Base-by-base conservation (phyloP, 2,888 invertebrate genomes). In the Aricia artaxerxes region DNA sequence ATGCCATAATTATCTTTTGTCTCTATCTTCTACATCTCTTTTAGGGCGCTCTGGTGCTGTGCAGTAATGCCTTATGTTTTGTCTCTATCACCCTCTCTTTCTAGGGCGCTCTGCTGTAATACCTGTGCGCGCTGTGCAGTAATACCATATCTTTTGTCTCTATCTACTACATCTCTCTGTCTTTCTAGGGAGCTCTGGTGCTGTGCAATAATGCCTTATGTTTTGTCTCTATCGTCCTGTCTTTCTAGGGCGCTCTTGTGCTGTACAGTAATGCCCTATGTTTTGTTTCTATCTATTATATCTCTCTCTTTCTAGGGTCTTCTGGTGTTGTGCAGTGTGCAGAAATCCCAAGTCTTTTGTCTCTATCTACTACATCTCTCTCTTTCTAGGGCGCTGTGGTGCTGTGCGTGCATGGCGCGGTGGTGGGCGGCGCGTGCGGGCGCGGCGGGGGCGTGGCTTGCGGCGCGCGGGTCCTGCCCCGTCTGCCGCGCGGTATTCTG, bases 401-500 rank as follows among this genome's bases (percentile, higher is more conserved):
- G 98, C 92, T 57, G 94, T 95, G 81, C 96, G 83, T 99, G 98
- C 89, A 95, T 98, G 95, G 97, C 96, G 0, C 96, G 96, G 85
- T 98, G 98, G 98, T 98, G 98, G 95, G 98, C 97, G 16, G 89
- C 69, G 35, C 69, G 69, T 38, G 95, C 49, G 94, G 95, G 81
- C 96, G 97, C 7, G 96, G 96, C 82, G 95, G 96, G 96, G 82
- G 95, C 95, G 16, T 98, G 98, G 98, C 94, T 98, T 81, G 94
- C 96, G 61, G 96, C 97, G 9, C 97, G 97, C 88, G 97, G 98
- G 88, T 96, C 97, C 0, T 98, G 98, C 90, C 98, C 98, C 7
- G 97, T 98, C 86, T 98, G 98, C 87, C 95, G 98, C 84, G 96
- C 97, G 57, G 94, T 93, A 78, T 98, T 98, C 95, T 98, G 98